Base-by-base conservation (phyloP, 2,888 invertebrate genomes). In the Agonopterix alstromeriana region DNA sequence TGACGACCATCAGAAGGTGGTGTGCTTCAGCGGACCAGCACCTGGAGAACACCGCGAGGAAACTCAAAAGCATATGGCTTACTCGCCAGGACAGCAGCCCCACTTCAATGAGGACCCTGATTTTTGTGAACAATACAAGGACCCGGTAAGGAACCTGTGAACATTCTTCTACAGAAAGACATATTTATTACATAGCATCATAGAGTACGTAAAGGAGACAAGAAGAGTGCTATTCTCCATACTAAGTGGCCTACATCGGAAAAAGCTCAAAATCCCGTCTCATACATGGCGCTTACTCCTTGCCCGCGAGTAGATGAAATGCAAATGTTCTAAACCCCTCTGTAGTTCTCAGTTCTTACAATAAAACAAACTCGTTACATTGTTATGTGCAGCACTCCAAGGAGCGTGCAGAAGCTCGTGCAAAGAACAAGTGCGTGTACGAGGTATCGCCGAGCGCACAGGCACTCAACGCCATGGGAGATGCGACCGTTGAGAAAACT, bases 1-100 rank as follows among this genome's bases (percentile, higher is more conserved):
- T 9, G 86, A 85, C 12, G 88, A 87, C 53, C 84, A 87, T 55
- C 88, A 87, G 64, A 86, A 85, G 61, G 75, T 88, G 55, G 86
- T 88, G 10, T 88, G 87, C 73, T 88, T 88, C 72, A 87, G 68
- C 50, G 88, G 83, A 0, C 85, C 88, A 0, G 73, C 78, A n/a
- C 52, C 73, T 0, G 75, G 40, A 3, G 64, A 76, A 35, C 78
- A 78, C 17, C 76, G 73, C 40, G 63, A 73, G 0, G 67, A 67
- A n/a, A 35, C 52, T 10, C 43, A 56, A 2, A 52, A 55, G 12
- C 48, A 35, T 5, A 8, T 54, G 0, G 48, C 48, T 2, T 76
- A 82, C 56, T 73, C 78, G 27, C 68, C 80, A 0, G 82, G 77
- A 0, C 66, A 79, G 42, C 82, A 82, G 48, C 80, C 84, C 0